These are phyloP conservation scores for Diphyllodes magnificus DNA, from an alignment of 2,113 vertebrate genomes.

Conservation along the genomic window DNA sequence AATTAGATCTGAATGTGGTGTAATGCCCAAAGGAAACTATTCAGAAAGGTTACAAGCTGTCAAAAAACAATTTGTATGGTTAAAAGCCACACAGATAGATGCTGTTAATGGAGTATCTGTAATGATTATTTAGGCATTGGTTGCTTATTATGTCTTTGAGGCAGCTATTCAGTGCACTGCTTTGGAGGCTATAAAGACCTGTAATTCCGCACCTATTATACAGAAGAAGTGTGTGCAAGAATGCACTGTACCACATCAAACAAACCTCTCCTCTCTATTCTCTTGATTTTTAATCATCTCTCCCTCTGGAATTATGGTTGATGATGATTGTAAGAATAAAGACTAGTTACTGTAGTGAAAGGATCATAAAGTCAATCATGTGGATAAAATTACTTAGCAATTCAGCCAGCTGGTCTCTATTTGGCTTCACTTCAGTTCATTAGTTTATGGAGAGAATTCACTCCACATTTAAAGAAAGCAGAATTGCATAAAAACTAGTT, in stretches of 20 bases:
- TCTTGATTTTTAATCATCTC: slow-evolving; percentile 80
- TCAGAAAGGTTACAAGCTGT: slow-evolving; percentile 74
- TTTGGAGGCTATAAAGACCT: slow-evolving; percentile 75
- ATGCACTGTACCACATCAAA: slow-evolving; percentile 70
- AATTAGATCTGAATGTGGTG: slow-evolving; percentile 68
- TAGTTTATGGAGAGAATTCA: slow-evolving; percentile 77
- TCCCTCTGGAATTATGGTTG: slow-evolving; percentile 79
- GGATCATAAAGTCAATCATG: slow-evolving; percentile 96
- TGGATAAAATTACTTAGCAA: slow-evolving; percentile 91
- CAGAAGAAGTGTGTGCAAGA: slow-evolving; percentile 67
- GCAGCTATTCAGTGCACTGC: slow-evolving; percentile 75
- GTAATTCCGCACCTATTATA: slow-evolving; percentile 87
- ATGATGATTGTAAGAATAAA: slow-evolving; percentile 90
- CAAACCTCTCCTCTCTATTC: slow-evolving; percentile 69
- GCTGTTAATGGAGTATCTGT: slow-evolving; percentile 71
- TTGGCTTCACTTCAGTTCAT: slow-evolving; percentile 80
- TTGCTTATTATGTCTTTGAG: slow-evolving; percentile 84
- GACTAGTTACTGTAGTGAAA: slow-evolving; percentile 88
- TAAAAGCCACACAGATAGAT: slow-evolving; percentile 73
- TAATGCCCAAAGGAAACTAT: slow-evolving; percentile 72
- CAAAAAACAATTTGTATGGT: slow-evolving; percentile 73
- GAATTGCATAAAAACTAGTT: slow-evolving; percentile 73
- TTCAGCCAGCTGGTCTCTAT: slow-evolving; percentile 87
- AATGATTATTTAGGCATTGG: slow-evolving; percentile 76
- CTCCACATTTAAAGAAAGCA: slow-evolving; percentile 74